Base-by-base conservation (phyloP, 2,888 invertebrate genomes). In the Pachycephus smyrnensis region DNA sequence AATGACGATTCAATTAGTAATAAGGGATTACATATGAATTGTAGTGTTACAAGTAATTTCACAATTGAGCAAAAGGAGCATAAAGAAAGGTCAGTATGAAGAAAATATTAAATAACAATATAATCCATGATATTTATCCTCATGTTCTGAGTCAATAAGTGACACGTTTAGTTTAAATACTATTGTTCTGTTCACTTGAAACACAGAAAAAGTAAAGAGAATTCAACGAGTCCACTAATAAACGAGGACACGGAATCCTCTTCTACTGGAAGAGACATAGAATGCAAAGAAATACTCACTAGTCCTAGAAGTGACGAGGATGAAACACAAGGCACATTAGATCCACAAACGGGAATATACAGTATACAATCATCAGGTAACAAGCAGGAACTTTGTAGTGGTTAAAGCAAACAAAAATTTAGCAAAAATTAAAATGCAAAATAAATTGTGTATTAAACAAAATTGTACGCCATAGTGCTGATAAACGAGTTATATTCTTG, bases 281-380 rank as follows among this genome's bases (percentile, higher is more conserved):
- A 69, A 75, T 83, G 75, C 69, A 78, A 80, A 68, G 85, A 84
- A 80, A 84, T 82, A 79, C 76, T 83, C 73, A 80, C 80, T 33
- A 79, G 77, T 74, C 73, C 82, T 40, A 73, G 73, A 69, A 30
- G 55, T 55, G 55, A 55, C 9, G 55, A 55, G 23, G 23, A 55
- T 32, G 79, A 79, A 76, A 76, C 37, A 32, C 76, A 74, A 76
- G 86, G 86, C 69, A 84, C 81, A 71, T 81, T 88, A 78, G 88
- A 88, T 79, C 86, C 88, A 75, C 85, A 85, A 79, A 86, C 86
- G 68, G 87, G 87, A 37, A 82, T 87, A 73, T 87, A 85, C 80
- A 79, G 79, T 76, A 76, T 76, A 69, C 73, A 74, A 73, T 37
- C 76, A 40, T 68, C 79, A 79, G 79, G 79, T 79, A 77, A 75